phyloP scores from a whole-genome alignment of 2,888 invertebrate genomes.

The Parnassius smintheus region DNA sequence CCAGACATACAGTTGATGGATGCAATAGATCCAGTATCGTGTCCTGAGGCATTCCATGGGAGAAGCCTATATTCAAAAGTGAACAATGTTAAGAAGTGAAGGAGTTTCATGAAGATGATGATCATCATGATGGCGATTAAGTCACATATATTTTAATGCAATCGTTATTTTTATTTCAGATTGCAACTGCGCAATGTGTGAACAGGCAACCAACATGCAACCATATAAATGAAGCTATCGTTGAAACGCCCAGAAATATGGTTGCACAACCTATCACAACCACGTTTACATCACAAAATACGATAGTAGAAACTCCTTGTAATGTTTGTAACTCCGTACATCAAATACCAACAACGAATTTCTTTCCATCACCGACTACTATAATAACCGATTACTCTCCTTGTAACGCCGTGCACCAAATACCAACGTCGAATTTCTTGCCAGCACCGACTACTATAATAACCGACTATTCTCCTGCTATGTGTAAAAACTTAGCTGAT shows the following conservation, averaged over 20 bases:
- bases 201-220: conserved; percentile 38
- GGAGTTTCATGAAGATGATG: no score
- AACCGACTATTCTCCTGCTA: conserved; percentile 59
- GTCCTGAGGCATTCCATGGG: no score
- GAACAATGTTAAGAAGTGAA: no score
- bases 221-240: conserved; percentile 33
- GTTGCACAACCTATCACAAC: conserved; percentile 23
- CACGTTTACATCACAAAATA: conserved; percentile 10
- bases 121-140: no score
- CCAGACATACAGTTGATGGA: no score
- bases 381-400: conserved; percentile 64
- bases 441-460: conserved; percentile 50
- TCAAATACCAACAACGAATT: conserved; percentile 31
- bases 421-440: conserved; percentile 31
- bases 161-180: conserved; percentile 39
- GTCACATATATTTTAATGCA: no score
- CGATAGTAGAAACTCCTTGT: conserved; percentile 16
- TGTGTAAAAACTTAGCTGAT: conserved; percentile 61
- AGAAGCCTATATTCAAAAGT: no score
- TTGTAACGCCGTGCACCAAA: conserved; percentile 15
- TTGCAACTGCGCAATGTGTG: conserved; percentile 41
- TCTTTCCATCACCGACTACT: conserved; percentile 41
- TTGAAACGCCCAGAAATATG: conserved; percentile 38
- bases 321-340: conserved; percentile 15
- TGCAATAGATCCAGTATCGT: no score